These are phyloP conservation scores for Trichogramma pretiosum DNA, from an alignment of 1,140 invertebrate genomes.

Conservation along the genomic window DNA sequence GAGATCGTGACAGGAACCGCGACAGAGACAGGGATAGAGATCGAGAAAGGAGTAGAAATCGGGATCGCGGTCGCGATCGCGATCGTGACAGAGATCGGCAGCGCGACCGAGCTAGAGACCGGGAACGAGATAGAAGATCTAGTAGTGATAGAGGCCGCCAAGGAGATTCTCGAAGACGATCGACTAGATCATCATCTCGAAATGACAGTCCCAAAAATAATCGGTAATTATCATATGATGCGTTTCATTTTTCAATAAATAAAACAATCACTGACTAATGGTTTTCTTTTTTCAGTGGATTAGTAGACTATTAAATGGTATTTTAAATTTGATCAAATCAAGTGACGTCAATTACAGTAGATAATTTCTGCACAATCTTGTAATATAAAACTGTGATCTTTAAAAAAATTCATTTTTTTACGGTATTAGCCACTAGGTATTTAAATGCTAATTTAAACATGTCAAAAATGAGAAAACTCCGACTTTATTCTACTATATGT, in stretches of 20 bases:
- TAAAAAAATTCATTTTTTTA: too few species aligned
- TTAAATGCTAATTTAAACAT: too few species aligned
- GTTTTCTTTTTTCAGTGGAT: slow-evolving; percentile 13
- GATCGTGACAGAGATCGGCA: too few species aligned
- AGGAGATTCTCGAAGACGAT: slow-evolving; percentile 32
- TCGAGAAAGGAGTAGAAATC: slow-evolving; percentile 15
- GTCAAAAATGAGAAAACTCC: too few species aligned
- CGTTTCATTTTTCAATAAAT: neutral
- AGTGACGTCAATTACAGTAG: too few species aligned
- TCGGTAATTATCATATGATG: slow-evolving; percentile 8
- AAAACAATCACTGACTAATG: too few species aligned
- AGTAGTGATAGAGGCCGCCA: slow-evolving; percentile 23
- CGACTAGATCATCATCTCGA: slow-evolving; percentile 30
- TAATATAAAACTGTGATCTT: too few species aligned
- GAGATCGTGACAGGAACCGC: slow-evolving; percentile 27
- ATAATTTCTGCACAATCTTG: too few species aligned
- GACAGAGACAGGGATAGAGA: slow-evolving; percentile 32
- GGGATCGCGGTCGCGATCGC: slow-evolving; percentile 22
- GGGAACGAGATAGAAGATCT: slow-evolving; percentile 15
- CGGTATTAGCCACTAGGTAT: too few species aligned
- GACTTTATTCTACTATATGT: too few species aligned
- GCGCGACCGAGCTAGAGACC: slow-evolving; percentile 31
- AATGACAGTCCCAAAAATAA: slow-evolving; percentile 15
- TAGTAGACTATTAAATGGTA: slow-evolving; percentile 15
- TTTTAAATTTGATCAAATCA: too few species aligned